A percentile compares a stretch with the other conserved stretches of the same genome.
Evolutionary conservation across 2,797 vertebrate species (phyloP).

Genomic region (Bovichtus diacanthus): DNA sequence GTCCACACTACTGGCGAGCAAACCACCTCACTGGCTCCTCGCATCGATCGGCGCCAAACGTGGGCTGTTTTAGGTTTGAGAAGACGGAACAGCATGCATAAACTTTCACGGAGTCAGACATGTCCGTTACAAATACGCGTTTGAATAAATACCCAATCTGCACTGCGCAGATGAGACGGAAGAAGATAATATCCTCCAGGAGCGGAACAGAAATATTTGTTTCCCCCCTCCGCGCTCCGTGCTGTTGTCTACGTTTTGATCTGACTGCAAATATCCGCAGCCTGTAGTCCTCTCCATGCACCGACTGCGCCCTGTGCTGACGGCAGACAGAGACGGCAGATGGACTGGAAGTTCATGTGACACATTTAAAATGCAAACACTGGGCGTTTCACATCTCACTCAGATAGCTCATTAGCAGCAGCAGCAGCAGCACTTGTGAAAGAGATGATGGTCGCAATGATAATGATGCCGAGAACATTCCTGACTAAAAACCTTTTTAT

Average conservation of each 20-base stretch:
- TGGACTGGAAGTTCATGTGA: conserved; percentile 26
- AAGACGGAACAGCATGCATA: not conserved
- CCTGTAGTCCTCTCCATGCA: not conserved
- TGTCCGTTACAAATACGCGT: not conserved
- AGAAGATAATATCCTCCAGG: not conserved
- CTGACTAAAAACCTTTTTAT: not conserved
- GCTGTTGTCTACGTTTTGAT: conserved; percentile 29
- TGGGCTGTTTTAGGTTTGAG: conserved; percentile 24
- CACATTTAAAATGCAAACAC: conserved; percentile 21
- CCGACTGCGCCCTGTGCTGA: conserved; percentile 25
- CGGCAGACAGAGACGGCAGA: conserved; percentile 1
- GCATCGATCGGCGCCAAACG: conserved; percentile 7
- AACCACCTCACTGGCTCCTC: not conserved
- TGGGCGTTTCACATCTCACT: not conserved
- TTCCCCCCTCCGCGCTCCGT: not conserved
- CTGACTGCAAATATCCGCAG: conserved; percentile 33
- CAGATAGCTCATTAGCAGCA: not conserved
- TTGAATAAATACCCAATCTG: not conserved
- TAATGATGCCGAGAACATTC: not conserved
- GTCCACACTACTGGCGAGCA: not conserved
- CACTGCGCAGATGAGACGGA: not conserved
- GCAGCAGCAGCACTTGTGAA: not conserved
- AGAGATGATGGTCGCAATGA: not conserved
- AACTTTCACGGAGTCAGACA: not conserved
- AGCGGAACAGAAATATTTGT: not conserved